Percentiles rank a stretch among this genome's conserved stretches.
Conservation (phyloP, 2,113 vertebrate species). For the Pheucticus melanocephalus region DNA sequence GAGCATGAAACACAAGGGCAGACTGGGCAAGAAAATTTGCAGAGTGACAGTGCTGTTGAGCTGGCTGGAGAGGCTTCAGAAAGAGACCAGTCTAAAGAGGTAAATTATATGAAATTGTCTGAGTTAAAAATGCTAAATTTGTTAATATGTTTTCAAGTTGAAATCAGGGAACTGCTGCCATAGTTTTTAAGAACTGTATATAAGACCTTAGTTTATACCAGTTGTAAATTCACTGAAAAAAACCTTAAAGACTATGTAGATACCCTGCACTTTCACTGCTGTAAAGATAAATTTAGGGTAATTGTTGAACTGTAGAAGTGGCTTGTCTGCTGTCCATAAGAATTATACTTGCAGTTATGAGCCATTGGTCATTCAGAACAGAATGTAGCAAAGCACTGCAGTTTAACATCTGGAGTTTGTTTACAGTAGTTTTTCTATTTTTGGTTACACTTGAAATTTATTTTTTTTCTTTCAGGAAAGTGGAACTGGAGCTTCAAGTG, state of each 20-base stretch:
- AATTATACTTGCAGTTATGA: background rate
- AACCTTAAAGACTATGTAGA: background rate
- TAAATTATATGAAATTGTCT: conserved; percentile 1
- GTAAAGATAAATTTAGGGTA: background rate
- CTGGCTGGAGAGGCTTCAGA: conserved; percentile 88
- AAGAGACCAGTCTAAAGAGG: conserved; percentile 89
- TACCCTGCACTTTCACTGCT: background rate
- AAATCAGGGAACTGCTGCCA: background rate
- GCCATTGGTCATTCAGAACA: background rate
- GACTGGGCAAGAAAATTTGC: conserved; percentile 85
- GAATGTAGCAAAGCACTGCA: background rate
- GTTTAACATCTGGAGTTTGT: background rate
- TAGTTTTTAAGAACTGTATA: background rate
- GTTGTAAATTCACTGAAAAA: background rate
- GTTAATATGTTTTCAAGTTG: background rate
- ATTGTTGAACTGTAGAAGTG: background rate
- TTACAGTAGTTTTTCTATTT: background rate
- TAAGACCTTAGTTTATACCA: background rate
- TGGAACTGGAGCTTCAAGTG: conserved; percentile 87
- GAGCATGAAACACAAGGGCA: conserved; percentile 83
- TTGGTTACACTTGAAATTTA: background rate
- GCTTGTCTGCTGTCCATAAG: background rate
- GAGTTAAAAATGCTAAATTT: background rate
- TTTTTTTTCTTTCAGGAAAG: conserved; percentile 78
- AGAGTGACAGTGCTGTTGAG: conserved; percentile 88